Conservation (phyloP, 2,113 vertebrate genomes). For the Ceyx melanurus region DNA sequence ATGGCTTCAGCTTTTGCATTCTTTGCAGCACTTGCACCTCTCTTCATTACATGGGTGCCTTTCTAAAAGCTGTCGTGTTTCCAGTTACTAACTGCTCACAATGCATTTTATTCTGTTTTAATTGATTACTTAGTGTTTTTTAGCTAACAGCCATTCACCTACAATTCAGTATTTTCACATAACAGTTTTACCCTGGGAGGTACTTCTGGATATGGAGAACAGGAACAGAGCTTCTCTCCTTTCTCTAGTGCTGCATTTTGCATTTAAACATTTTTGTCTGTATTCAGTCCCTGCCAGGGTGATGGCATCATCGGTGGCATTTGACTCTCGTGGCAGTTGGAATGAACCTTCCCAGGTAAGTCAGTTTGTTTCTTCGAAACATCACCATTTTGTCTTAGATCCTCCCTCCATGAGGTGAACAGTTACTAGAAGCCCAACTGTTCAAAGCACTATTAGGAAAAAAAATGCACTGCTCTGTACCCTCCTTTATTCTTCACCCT, state of each 20-base stretch:
- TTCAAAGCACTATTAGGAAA: not conserved
- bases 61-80: not conserved
- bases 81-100: not conserved
- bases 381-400: not conserved
- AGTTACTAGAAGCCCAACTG: not conserved
- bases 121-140: not conserved
- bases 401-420: not conserved
- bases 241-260: not conserved
- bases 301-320: not conserved
- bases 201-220: not conserved
- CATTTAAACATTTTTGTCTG: not conserved
- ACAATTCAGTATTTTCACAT: not conserved
- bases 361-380: not conserved
- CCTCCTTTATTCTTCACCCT: not conserved
- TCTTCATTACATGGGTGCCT: not conserved
- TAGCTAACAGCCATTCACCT: not conserved
- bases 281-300: not conserved
- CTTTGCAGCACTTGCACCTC: not conserved
- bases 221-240: not conserved
- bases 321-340: not conserved
- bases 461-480: not conserved
- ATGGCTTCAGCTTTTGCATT: not conserved
- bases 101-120: not conserved
- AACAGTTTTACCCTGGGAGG: not conserved
- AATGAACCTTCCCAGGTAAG: conserved; percentile 30